Evolutionary conservation across 2,888 invertebrate species (phyloP), one percentile per base, ranked within the genome.

Genomic region (Acholoe squamosa): DNA sequence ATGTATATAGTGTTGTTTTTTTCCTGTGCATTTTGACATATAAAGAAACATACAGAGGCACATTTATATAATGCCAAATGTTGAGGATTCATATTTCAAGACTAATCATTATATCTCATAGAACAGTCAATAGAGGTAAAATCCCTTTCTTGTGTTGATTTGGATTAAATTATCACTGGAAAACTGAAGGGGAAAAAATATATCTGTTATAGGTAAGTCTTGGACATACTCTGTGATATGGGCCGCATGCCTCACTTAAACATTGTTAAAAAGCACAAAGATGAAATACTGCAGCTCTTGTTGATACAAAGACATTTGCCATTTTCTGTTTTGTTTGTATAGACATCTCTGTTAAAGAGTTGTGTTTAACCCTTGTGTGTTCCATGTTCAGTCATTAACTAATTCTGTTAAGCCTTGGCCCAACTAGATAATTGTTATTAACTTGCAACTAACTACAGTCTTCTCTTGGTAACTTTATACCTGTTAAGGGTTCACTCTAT

Each of bases 241-340:
- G 80, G 80, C 80, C 86, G 54, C n/a, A 56, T 86, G 52, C 56
- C 54, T 86, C 86, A 54, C 86, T 52, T 86, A 54, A 86, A 86
- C 22, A 86, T 54, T 51, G 54, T 28, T 86, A 54, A 54, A 86
- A 86, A 86, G 86, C 86, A 86, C 86, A 86, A 86, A 86, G 86
- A 86, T 86, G 52, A 86, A 12, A 86, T 86, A 86, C 52, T 86
- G 86, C 86, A 86, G 86, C 25, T 86, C 54, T 1, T 0, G 54
- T 77, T 77, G 14, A 0, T 10, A 77, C 43, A 5, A 5, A 76
- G 25, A 80, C n/a, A 34, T 5, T n/a, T n/a, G 25, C n/a, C 19
- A 33, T 80, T 43, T 34, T 80, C 33, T 43, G 31, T 33, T 34
- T 80, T 80, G 22, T 34, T n/a, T n/a, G 43, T n/a, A 43, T n/a